These are phyloP conservation scores for Corythoichthys intestinalis DNA, from an alignment of 2,113 vertebrate species.

Conservation along the genomic window DNA sequence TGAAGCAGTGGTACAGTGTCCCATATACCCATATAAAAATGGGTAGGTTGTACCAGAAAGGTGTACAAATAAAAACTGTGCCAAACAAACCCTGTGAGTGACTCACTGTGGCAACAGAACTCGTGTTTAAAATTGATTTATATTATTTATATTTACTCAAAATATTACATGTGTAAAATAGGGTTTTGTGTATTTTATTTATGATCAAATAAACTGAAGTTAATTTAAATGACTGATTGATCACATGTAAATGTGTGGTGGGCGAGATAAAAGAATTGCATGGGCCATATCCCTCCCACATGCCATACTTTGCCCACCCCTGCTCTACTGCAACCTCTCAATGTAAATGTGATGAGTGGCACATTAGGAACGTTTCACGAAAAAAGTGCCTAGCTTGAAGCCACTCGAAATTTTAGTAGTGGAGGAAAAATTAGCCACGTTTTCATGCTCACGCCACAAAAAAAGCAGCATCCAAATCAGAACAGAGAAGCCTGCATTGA, in stretches of 20 bases:
- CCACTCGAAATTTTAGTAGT: conserved; percentile 13
- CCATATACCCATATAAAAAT: background rate
- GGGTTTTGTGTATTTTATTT: background rate
- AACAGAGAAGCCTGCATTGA: background rate
- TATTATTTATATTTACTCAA: background rate
- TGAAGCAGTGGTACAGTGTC: background rate
- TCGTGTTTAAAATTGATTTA: background rate
- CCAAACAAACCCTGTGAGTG: background rate
- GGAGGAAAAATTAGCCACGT: background rate
- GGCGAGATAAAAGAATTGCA: background rate
- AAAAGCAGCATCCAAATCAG: background rate
- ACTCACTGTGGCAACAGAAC: background rate
- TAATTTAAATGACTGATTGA: background rate
- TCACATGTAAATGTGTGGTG: background rate
- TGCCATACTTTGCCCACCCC: background rate
- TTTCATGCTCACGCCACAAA: background rate
- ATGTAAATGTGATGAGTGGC: background rate
- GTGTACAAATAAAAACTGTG: background rate
- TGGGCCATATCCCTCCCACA: background rate
- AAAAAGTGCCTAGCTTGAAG: conserved; percentile 48
- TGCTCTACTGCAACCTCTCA: background rate
- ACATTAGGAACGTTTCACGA: background rate
- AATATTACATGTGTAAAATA: background rate
- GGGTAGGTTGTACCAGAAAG: background rate
- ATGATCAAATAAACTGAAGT: background rate